These are phyloP conservation scores for Mythimna albipuncta DNA, from an alignment of 2,888 invertebrate genomes.

Conservation along the genomic window DNA sequence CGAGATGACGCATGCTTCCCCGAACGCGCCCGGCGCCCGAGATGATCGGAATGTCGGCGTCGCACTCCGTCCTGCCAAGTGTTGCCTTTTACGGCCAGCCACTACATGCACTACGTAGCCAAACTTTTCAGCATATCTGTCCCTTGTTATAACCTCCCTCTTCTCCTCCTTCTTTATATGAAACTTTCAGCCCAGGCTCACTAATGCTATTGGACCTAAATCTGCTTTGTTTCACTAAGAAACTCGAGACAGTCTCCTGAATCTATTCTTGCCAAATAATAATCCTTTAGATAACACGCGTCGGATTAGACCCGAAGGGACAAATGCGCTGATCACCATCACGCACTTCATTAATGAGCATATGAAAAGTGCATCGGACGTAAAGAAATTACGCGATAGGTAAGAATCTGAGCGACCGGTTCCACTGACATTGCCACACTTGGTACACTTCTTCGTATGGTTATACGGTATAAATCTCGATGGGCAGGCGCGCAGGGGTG, in stretches of 20 bases:
- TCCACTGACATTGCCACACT: constrained; percentile 77
- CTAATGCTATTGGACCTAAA: neutral
- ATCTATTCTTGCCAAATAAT: constrained; percentile 13
- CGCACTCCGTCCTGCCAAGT: constrained; percentile 54
- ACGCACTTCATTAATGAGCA: constrained; percentile 27
- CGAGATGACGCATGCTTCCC: constrained; percentile 85
- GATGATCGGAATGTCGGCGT: constrained; percentile 77
- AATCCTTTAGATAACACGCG: constrained; percentile 13
- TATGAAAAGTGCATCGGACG: constrained; percentile 65
- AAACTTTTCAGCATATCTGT: too few relatives aligned
- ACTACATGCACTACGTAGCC: constrained; percentile 4
- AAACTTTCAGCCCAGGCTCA: neutral
- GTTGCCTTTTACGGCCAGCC: constrained; percentile 67
- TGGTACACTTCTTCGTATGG: constrained; percentile 20
- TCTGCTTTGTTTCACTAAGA: constrained; percentile 14
- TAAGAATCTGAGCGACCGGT: constrained; percentile 19
- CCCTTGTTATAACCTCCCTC: too few relatives aligned
- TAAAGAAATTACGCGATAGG: constrained; percentile 53
- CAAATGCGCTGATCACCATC: constrained; percentile 29
- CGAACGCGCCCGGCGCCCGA: constrained; percentile 73
- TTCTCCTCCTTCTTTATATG: neutral
- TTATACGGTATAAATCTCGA: constrained; percentile 77
- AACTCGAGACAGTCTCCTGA: constrained; percentile 2
- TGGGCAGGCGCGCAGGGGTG: constrained; percentile 73
- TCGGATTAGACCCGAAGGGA: constrained; percentile 11